Evolutionary conservation across 2,888 invertebrate species (phyloP), one percentile per base, ranked within the genome.

Genomic region (Dexiosoma caninum): DNA sequence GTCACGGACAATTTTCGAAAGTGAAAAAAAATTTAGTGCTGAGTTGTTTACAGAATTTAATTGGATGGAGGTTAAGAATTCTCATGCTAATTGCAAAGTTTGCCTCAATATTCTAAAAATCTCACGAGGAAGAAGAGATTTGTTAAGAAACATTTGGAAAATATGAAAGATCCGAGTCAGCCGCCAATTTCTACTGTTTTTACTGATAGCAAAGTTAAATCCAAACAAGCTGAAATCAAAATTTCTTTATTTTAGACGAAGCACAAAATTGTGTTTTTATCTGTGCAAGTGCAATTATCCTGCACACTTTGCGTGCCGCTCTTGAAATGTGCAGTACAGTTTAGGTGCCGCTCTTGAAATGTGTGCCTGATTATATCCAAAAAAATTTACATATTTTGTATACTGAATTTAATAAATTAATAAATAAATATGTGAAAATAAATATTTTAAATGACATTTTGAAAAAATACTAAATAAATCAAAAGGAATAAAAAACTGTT

Each of bases 181-280:
- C 51, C 49, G 1, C 23, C 51, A n/a, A 66, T 66, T 40, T 37
- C 51, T n/a, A 40, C 51, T n/a, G 27, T 51, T 49, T 40, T 37
- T 27, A 16, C 40, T 12, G 66, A 51, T 27, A 14, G 23, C 2
- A 51, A 53, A 51, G 1, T 40, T 10, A 51, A 37, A 40, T 37
- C 12, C 23, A 66, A 51, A 66, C 37, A 40, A 35, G 51, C 23
- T 16, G 66, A 66, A 66, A 51, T 66, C 6, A 51, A 51, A 66
- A 66, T 66, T 37, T 51, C 51, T 23, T 37, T 40, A 14, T 64
- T 51, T 51, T 16, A 37, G 16, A 37, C 51, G 4, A 51, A 66
- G 21, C 66, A 66, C 37, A 66, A 66, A n/a, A 37, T 51, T 66
- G 37, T 51, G 4, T 66, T 66, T 66, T 62, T 32, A 27, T 16